Evolutionary conservation across 2,888 invertebrate genomes (phyloP).

Genomic region (Eurytoma adleriae): DNA sequence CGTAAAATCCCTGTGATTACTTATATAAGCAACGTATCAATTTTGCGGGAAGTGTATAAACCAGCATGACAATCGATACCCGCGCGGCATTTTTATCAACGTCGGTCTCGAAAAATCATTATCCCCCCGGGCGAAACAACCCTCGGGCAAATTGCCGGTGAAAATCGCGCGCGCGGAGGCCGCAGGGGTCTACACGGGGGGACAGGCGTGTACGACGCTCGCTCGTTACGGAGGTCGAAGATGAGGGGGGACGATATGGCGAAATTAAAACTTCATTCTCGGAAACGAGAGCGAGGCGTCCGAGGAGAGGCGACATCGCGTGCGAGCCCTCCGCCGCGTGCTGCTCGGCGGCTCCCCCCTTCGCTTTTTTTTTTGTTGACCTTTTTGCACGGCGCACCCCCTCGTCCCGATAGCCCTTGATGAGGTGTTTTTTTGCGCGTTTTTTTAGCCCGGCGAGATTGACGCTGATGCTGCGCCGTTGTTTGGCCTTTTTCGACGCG

Average conservation of each 20-base stretch:
- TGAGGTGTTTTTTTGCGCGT: slow-evolving; percentile 12
- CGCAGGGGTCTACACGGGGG: background rate
- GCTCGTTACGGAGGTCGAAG: slow-evolving; percentile 49
- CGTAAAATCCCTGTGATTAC: too few relatives aligned
- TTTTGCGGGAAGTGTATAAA: too few relatives aligned
- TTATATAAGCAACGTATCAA: too few relatives aligned
- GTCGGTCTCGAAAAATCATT: too few relatives aligned
- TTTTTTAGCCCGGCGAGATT: too few relatives aligned
- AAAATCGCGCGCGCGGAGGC: slow-evolving; percentile 7
- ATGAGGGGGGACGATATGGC: slow-evolving; percentile 57
- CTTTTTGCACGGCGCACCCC: too few relatives aligned
- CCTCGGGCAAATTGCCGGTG: background rate
- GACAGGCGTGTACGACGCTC: background rate
- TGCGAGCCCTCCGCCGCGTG: background rate
- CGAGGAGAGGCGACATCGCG: slow-evolving; percentile 18
- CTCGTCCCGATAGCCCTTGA: background rate
- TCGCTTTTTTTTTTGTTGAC: too few relatives aligned
- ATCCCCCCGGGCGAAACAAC: too few relatives aligned
- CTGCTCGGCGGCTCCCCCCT: background rate
- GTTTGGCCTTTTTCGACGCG: too few relatives aligned
- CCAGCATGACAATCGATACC: too few relatives aligned
- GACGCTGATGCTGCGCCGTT: too few relatives aligned
- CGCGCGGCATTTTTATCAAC: too few relatives aligned
- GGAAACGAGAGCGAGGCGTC: slow-evolving; percentile 50
- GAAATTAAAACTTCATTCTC: slow-evolving; percentile 61